These are phyloP conservation scores for Scaptomyza polygonia DNA, from an alignment of 2,888 invertebrate species.

Conservation along the genomic window DNA sequence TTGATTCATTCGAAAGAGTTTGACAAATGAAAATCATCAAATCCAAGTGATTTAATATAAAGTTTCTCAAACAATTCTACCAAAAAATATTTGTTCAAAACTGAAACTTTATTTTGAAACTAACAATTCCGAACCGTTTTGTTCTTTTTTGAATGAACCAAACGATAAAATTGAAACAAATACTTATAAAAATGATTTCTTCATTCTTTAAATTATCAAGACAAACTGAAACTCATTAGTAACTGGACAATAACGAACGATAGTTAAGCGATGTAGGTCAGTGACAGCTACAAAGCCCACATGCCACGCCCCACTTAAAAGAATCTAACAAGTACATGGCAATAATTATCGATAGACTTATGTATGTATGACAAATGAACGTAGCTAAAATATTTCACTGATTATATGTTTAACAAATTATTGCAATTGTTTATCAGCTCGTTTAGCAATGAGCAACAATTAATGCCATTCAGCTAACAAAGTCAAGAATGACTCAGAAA, in stretches of 20 bases:
- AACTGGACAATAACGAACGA: slow-evolving; percentile 8
- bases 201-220: too few species aligned
- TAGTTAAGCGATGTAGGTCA: slow-evolving; percentile 49
- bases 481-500: slow-evolving; percentile 41
- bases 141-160: too few species aligned
- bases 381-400: slow-evolving; percentile 26
- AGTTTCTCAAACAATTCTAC: too few species aligned
- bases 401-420: slow-evolving; percentile 19
- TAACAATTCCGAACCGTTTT: too few species aligned
- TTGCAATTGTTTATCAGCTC: slow-evolving; percentile 50
- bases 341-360: slow-evolving; percentile 6
- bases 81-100: too few species aligned
- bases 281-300: slow-evolving; percentile 23
- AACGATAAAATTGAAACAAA: not conserved
- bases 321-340: slow-evolving; percentile 3
- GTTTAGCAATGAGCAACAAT: slow-evolving; percentile 33
- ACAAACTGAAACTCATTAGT: not conserved
- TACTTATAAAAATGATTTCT: too few species aligned
- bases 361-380: slow-evolving; percentile 43
- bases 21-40: slow-evolving; percentile 10
- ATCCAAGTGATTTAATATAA: slow-evolving; percentile 4
- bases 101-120: too few species aligned
- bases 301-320: not conserved
- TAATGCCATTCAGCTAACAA: slow-evolving; percentile 23
- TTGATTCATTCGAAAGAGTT: slow-evolving; percentile 15